Base-by-base conservation (phyloP, 1,140 invertebrate species). In the roundworm (Caenorhabditis elegans) region DNA sequence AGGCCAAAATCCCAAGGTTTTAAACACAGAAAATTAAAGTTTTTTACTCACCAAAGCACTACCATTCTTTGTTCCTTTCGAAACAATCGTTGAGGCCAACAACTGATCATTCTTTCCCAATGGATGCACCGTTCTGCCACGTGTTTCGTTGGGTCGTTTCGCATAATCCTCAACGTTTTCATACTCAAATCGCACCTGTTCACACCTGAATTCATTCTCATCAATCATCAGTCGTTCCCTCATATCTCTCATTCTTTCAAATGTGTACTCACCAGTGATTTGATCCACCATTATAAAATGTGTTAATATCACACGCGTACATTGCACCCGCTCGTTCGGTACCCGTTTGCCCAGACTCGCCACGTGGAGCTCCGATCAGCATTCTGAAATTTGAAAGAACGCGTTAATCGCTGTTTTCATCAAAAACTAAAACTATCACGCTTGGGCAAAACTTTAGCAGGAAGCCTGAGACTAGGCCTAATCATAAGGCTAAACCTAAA, bases 271-370 rank as follows among this genome's bases (percentile, higher is more conserved):
- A 77, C 46, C 46, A 77, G 13, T 51, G 76, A 43, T 47, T 43
- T 34, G 76, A 49, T 48, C 46, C 46, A 34, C 2, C n/a, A 49
- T 51, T 47, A 49, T 77, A 53, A 34, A 77, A 49, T 34, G 76
- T 49, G 80, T 51, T 47, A 43, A 43, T 39, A 48, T 65, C 34
- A 77, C 82, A 83, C 2, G 82, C 78, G 78, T 82, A 83, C 49
- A 79, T 36, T 26, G 76, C 82, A 22, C 82, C 82, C 26, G 82
- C 77, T 26, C 65, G 76, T 34, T 75, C 26, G 26, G 82, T 83
- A 24, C 82, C 82, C 76, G 17, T 46, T 79, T 83, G 82, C 10
- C 82, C 82, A 15, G 76, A 78, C 28, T 83, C 82, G 24, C 47
- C 82, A 22, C 48, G 36, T 26, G 82, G 76, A 6, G 82, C 82